Evolutionary conservation across 2,888 invertebrate genomes (phyloP), one percentile per base, ranked within the genome.

Genomic region (Endotricha flammealis): DNA sequence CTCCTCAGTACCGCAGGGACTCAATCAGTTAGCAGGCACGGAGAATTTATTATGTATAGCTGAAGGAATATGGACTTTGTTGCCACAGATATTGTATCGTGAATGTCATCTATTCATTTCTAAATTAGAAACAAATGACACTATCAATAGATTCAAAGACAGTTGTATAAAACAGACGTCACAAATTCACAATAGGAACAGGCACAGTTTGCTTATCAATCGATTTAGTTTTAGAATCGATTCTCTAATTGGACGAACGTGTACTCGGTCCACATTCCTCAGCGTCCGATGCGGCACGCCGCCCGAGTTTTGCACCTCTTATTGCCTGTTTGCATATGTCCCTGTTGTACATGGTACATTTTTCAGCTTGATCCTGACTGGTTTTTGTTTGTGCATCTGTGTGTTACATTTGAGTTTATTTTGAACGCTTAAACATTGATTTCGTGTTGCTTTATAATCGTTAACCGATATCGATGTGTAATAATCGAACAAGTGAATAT

Each of bases 21-120:
- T 95, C 64, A 95, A 95, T 88, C 94, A 94, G 78, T 88, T 95
- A 63, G 89, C 93, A 93, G 86, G 86, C 86, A 86, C 80, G 82
- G 66, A 69, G 41, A 38, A 39, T 35, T 22, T 10, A 36, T 52
- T 50, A 45, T 90, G 49, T 58, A 56, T 57, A 49, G 52, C 50
- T 45, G 24, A 34, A 49, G 61, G 69, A 71, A 75, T 74, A 71
- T 77, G 66, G 69, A 70, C 66, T 67, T 51, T 46, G 57, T 29
- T 52, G 49, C 42, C 32, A 25, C 43, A 12, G 23, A 45, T 33
- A 29, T 24, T 6, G 8, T 23, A 10, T 17, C 22, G 13, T 27
- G 4, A 7, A 46, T 46, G 39, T 23, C 14, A 24, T 33, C 17
- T 23, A 12, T 20, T 33, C 16, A 33, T 33, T 27, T 27, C 4